Percentiles rank a stretch among this genome's conserved stretches.
Conservation (phyloP, 2,797 vertebrate genomes). For the Epinephelus awoara region DNA sequence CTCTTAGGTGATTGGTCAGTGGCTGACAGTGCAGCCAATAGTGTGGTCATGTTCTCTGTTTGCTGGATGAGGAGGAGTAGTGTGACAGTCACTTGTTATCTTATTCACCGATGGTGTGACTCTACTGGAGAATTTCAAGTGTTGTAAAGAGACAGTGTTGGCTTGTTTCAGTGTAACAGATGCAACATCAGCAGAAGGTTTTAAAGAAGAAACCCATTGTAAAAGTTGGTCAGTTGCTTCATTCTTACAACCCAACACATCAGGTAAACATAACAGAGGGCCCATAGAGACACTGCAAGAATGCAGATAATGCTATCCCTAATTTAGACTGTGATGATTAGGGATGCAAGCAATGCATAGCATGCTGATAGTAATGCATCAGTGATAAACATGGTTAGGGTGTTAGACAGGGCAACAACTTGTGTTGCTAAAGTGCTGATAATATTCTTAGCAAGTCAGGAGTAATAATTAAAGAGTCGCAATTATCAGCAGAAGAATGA, state of each 20-base stretch:
- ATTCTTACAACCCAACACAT: neutral
- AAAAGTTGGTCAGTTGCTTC: neutral
- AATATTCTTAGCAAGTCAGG: neutral
- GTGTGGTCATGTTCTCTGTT: neutral
- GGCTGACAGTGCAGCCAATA: neutral
- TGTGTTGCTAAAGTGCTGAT: neutral
- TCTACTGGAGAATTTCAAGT: neutral
- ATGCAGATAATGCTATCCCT: neutral
- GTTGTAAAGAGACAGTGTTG: neutral
- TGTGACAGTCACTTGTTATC: neutral
- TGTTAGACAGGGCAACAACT: neutral
- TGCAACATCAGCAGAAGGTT: neutral
- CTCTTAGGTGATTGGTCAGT: neutral
- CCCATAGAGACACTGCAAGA: neutral
- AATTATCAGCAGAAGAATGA: neutral
- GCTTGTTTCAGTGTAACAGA: constrained; percentile 14
- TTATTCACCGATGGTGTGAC: neutral
- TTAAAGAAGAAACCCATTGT: neutral
- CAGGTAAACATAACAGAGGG: neutral
- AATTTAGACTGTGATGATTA: neutral
- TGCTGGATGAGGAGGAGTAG: neutral
- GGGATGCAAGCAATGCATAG: neutral
- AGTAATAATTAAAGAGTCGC: neutral
- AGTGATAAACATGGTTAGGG: neutral
- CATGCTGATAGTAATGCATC: neutral